Conservation (phyloP, 1,140 invertebrate genomes). For the Aricia agestis region DNA sequence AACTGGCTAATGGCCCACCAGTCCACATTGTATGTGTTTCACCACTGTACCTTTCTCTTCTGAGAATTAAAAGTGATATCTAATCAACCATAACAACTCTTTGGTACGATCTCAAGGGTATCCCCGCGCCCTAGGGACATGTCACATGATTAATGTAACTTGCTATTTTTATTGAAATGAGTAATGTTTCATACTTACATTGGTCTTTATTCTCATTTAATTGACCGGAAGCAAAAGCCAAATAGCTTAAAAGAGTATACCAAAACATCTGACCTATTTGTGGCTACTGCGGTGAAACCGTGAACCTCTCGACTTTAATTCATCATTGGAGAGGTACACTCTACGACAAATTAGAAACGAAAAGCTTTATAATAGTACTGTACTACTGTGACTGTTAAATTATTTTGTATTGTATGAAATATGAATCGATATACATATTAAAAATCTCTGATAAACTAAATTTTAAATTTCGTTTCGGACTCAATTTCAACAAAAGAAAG, state of each 20-base stretch:
- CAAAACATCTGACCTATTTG: not conserved
- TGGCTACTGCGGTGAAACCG: not conserved
- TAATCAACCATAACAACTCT: too few relatives aligned
- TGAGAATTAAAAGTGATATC: too few relatives aligned
- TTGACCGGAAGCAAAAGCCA: not conserved
- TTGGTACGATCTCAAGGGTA: too few relatives aligned
- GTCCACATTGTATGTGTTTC: too few relatives aligned
- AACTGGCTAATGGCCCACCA: too few relatives aligned
- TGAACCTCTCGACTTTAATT: not conserved
- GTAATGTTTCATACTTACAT: constrained; percentile 5
- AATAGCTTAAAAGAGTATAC: not conserved
- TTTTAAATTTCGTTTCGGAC: too few relatives aligned
- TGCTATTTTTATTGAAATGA: not conserved
- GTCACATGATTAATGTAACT: not conserved
- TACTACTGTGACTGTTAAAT: not conserved
- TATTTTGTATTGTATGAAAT: too few relatives aligned
- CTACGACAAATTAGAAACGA: not conserved
- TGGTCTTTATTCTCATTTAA: constrained; percentile 14
- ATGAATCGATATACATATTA: too few relatives aligned
- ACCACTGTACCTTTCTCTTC: too few relatives aligned
- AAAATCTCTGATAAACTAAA: too few relatives aligned
- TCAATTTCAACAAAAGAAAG: too few relatives aligned
- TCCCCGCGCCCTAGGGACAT: not conserved
- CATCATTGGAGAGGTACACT: not conserved
- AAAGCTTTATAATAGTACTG: too few relatives aligned